Conservation (phyloP, 2,113 vertebrate genomes). For the Gymnogyps californianus region DNA sequence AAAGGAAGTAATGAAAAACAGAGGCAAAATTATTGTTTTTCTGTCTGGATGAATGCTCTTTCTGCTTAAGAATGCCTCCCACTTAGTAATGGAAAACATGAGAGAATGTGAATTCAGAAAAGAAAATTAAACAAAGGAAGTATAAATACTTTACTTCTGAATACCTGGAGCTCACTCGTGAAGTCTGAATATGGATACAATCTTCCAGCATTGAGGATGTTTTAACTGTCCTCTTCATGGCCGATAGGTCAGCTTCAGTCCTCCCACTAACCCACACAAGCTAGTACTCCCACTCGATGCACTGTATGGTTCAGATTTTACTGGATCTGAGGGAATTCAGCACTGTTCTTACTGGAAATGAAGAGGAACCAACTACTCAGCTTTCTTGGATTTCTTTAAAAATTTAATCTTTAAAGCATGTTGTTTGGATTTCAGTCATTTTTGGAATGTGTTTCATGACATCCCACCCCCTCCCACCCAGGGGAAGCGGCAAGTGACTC, state of each 20-base stretch:
- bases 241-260: background rate
- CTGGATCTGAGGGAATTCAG: background rate
- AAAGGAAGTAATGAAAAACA: background rate
- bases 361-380: background rate
- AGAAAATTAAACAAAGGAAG: background rate
- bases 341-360: background rate
- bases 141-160: background rate
- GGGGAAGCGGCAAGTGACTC: background rate
- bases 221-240: background rate
- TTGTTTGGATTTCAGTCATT: background rate
- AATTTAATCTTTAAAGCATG: background rate
- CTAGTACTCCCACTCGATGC: rapidly evolving
- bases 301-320: background rate
- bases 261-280: background rate
- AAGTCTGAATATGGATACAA: background rate
- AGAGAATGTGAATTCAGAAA: background rate
- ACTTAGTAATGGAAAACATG: background rate
- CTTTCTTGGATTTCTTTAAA: background rate
- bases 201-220: background rate
- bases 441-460: background rate
- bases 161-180: background rate
- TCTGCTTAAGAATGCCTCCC: background rate
- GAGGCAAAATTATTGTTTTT: background rate
- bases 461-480: background rate
- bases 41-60: background rate